A percentile compares a stretch with the other conserved stretches of the same genome.
Evolutionary conservation across 2,797 vertebrate species (phyloP).

Genomic region (Carcharodon carcharias): DNA sequence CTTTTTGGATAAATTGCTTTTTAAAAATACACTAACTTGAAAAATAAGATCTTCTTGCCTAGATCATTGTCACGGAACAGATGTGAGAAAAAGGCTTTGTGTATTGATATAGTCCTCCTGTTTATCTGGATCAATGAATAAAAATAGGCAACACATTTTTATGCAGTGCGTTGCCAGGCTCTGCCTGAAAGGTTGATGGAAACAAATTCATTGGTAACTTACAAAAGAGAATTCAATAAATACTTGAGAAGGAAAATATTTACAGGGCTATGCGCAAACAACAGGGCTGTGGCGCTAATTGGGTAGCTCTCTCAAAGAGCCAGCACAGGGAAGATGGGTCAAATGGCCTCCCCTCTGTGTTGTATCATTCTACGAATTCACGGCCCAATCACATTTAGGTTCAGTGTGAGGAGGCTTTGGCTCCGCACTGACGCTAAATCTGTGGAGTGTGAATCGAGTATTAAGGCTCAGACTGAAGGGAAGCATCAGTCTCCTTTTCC

Average conservation of each 20-base stretch:
- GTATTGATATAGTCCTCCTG: not conserved
- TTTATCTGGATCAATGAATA: not conserved
- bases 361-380: not conserved
- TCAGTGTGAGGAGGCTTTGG: no score
- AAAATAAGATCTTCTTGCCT: not conserved
- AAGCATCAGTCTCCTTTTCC: not conserved
- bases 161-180: not conserved
- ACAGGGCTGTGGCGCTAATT: not conserved
- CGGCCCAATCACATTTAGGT: not conserved
- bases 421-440: no score
- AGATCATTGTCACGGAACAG: not conserved
- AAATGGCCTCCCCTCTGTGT: not conserved
- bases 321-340: not conserved
- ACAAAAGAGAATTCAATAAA: not conserved
- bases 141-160: not conserved
- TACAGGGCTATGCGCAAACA: not conserved
- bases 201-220: not conserved
- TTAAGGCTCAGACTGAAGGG: not conserved
- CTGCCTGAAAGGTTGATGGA: not conserved
- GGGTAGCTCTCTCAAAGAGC: not conserved
- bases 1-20: rapidly evolving
- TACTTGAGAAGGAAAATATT: not conserved
- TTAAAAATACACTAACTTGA: not conserved
- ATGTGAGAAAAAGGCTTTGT: not conserved
- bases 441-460: not conserved